Evolutionary conservation across 2,797 vertebrate species (phyloP), one percentile per base, ranked within the genome.

Genomic region (Pipistrellus kuhlii): DNA sequence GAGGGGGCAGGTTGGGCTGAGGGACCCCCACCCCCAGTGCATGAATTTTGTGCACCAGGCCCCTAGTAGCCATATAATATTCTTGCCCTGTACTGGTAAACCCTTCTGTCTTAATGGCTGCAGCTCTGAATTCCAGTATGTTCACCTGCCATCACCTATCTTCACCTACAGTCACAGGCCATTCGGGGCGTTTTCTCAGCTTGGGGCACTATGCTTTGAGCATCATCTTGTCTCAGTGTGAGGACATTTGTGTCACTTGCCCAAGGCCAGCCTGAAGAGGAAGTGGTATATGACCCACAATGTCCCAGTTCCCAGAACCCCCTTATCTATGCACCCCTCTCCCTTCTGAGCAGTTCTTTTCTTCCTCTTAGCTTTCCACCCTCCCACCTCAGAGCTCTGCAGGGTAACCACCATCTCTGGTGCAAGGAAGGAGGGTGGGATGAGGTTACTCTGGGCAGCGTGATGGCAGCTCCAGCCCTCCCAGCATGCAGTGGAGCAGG

Each of bases 161-260:
- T 12, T 62, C 38, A n/a, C 69, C 6, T 32, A 30, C 46, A 18
- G 10, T 75, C 46, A 44, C 18, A 20, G 0, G 30, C n/a, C 0
- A 2, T 8, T 0, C 0, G 20, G 35, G 35, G 25, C 1, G 0
- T 21, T n/a, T 25, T 3, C 73, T 55, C 25, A 9, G 27, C 3
- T 3, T 23, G 13, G 0, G 48, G 18, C 83, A 2, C 72, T 12
- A 15, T 13, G 15, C 27, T 55, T 20, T 25, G 7, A 18, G 59
- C 6, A 0, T 85, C 5, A 1, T 41, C 46, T 78, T 1, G 0
- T 38, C 20, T 73, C 57, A 35, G 30, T 30, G 5, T 21, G 57
- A 80, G n/a, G 35, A 69, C 15, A 35, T n/a, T 5, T 3, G 17
- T 64, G 72, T 57, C 41, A 30, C 35, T 66, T 51, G 51, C 35